These are phyloP conservation scores for Turdus rufiventris DNA, from an alignment of 2,113 vertebrate genomes.

Conservation along the genomic window DNA sequence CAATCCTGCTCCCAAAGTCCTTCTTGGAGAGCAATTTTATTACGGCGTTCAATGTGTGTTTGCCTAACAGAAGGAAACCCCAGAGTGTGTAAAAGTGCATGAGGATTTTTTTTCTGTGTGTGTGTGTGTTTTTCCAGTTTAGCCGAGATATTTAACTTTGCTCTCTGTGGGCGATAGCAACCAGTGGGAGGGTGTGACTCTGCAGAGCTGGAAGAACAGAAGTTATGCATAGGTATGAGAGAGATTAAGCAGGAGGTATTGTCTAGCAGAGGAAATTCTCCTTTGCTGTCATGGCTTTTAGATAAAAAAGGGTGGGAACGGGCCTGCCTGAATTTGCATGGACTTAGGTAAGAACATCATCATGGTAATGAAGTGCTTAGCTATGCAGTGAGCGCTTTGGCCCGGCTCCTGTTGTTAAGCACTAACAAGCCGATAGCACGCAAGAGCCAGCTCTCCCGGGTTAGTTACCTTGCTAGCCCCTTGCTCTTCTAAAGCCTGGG, in stretches of 20 bases:
- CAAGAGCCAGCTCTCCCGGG: not conserved
- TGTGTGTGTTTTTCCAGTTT: not conserved
- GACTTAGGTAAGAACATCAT: slow-evolving; percentile 12
- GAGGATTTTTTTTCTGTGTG: not conserved
- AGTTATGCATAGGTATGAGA: not conserved
- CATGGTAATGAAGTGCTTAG: slow-evolving; percentile 11
- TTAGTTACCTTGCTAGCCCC: not conserved
- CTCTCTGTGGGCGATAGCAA: not conserved
- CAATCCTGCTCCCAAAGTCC: not conserved
- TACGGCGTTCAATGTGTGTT: not conserved
- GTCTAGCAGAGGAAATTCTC: not conserved
- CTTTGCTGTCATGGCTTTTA: not conserved
- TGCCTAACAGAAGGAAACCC: not conserved
- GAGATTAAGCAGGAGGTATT: slow-evolving; percentile 7
- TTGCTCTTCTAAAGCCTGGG: not conserved
- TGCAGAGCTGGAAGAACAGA: not conserved
- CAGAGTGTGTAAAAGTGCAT: accelerated
- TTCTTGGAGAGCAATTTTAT: not conserved
- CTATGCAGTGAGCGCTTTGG: not conserved
- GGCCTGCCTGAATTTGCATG: slow-evolving; percentile 46
- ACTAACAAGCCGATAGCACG: not conserved
- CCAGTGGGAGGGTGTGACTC: not conserved
- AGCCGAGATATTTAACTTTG: not conserved
- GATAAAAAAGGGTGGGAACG: slow-evolving; percentile 44
- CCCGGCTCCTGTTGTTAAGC: not conserved